Evolutionary conservation across 2,888 invertebrate genomes (phyloP).

Genomic region (Temnothorax unifasciatus): DNA sequence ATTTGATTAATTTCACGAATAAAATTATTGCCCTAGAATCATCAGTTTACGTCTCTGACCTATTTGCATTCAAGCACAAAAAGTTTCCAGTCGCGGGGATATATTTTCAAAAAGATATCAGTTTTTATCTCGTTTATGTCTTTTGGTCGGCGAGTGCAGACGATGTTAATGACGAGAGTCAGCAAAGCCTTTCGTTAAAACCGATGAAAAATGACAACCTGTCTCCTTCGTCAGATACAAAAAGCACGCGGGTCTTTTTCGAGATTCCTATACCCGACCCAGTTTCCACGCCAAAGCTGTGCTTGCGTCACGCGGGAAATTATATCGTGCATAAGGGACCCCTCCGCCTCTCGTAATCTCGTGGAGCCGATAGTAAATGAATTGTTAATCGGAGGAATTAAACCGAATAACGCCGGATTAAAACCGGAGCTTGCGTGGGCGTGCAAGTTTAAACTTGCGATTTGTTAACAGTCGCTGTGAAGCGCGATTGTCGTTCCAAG

Average conservation of each 20-base stretch:
- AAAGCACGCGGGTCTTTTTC: conserved; percentile 41
- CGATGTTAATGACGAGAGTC: conserved; percentile 30
- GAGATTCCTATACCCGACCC: conserved; percentile 58
- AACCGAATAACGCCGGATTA: conserved; percentile 47
- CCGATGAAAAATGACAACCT: conserved; percentile 32
- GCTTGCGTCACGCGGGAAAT: conserved; percentile 62
- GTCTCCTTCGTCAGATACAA: conserved; percentile 31
- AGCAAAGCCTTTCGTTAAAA: conserved; percentile 26
- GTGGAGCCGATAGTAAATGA: conserved; percentile 38
- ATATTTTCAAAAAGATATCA: background rate
- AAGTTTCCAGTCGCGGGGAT: background rate
- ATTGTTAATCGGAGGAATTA: conserved; percentile 34
- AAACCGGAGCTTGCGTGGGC: conserved; percentile 19
- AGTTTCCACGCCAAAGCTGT: conserved; percentile 61
- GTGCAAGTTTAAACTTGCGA: conserved; percentile 1
- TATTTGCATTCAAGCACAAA: conserved; percentile 8
- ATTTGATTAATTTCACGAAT: background rate
- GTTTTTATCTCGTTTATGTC: conserved; percentile 30
- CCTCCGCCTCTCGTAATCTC: conserved; percentile 45
- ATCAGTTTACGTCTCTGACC: conserved; percentile 14
- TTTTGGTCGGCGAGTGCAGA: background rate
- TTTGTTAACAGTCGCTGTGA: background rate
- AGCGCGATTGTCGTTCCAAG: background rate
- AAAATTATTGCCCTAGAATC: background rate
- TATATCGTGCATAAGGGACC: conserved; percentile 64